Evolutionary conservation across 2,113 vertebrate genomes (phyloP), one percentile per base, ranked within the genome.

Genomic region (Acrocephalus kingi): DNA sequence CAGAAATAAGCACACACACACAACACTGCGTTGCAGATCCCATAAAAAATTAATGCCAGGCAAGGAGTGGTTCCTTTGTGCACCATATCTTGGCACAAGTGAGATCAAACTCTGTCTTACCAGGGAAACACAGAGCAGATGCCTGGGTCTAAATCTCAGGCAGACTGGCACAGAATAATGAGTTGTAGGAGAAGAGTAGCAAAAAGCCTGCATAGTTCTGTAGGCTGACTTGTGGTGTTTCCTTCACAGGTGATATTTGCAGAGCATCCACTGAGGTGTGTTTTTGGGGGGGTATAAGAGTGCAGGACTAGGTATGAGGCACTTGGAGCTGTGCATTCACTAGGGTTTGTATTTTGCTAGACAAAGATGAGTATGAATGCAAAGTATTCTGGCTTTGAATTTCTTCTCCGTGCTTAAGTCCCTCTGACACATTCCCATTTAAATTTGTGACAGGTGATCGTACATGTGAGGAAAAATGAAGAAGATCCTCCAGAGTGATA

Each of bases 11-110:
- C 4, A 33, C 15, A 61, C 8, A 33, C 27, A 54, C 6, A 39
- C 6, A n/a, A 31, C 1, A 27, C 11, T 56, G 20, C 5, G 1
- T 27, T 33, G 25, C 56, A 0, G 0, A 46, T 45, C 24, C 54
- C 56, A 39, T 2, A 3, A 63, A 78, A 85, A 58, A 56, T 66
- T 31, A 74, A 46, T n/a, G 63, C 22, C 39, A 46, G 59, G 7
- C 15, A 80, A 37, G 0, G 2, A 71, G 33, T 16, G 35, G 18
- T 10, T 90, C 13, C 24, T 63, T 81, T 55, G 49, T 4, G 31
- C 30, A 63, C 10, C 35, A 41, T 25, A 33, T 35, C 51, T 69
- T 46, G 67, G 23, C 33, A 69, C 18, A 67, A 59, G 10, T 8
- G 72, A 80, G 35, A 51, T n/a, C 55, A 67, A 20, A 84, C 55